These are phyloP conservation scores for Pseudorasbora parva DNA, from an alignment of 2,113 vertebrate genomes.

Conservation along the genomic window DNA sequence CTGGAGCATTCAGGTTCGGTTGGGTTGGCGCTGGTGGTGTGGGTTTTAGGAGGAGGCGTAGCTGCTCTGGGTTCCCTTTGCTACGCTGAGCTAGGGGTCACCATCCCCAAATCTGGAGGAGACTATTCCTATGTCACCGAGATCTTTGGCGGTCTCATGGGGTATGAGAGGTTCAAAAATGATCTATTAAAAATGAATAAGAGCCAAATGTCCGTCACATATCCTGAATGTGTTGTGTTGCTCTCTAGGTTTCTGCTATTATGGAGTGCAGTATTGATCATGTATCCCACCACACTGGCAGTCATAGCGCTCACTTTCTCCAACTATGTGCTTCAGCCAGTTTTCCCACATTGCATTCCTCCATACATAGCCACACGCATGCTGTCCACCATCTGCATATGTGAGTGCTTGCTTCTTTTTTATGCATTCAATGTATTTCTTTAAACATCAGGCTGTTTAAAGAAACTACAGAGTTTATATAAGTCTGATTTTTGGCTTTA, in stretches of 20 bases:
- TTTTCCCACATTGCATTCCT: conserved; percentile 90
- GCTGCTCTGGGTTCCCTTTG: conserved; percentile 93
- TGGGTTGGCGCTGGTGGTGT: conserved; percentile 89
- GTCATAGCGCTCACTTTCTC: conserved; percentile 97
- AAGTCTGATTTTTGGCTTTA: background rate
- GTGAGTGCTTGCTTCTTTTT: conserved; percentile 74
- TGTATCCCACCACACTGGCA: conserved; percentile 95
- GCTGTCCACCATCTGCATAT: conserved; percentile 89
- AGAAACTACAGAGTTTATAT: too few relatives aligned
- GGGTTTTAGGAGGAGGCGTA: conserved; percentile 89
- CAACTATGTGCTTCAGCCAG: conserved; percentile 92
- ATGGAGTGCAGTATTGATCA: conserved; percentile 95
- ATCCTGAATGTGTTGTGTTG: background rate
- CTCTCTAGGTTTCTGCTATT: conserved; percentile 87
- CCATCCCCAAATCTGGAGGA: conserved; percentile 95
- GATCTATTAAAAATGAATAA: background rate
- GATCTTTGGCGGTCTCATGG: conserved; percentile 93
- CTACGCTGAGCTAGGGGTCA: conserved; percentile 94
- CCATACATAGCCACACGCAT: conserved; percentile 87
- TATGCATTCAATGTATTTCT: background rate
- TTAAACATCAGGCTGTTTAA: background rate
- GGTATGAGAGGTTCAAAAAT: conserved; percentile 78
- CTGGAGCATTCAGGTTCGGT: conserved; percentile 94
- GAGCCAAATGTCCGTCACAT: background rate
- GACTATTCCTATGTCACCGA: conserved; percentile 97